Evolutionary conservation across 2,888 invertebrate species (phyloP), one percentile per base, ranked within the genome.

Genomic region (Lithophane leautieri): DNA sequence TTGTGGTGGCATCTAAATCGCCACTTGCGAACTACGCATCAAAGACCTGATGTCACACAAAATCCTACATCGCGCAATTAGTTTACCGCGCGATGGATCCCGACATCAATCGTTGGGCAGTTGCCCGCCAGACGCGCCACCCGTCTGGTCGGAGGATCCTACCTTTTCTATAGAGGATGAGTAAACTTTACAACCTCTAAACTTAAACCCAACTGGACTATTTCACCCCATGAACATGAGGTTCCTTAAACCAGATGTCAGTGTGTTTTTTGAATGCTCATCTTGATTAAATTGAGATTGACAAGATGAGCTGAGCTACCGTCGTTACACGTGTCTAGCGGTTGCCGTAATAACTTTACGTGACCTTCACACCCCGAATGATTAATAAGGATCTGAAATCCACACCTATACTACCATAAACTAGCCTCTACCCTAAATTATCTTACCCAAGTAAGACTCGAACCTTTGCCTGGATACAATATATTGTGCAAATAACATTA

Each of bases 401-500:
- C 25, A 63, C 42, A 52, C 22, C 2, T 16, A 42, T 52, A 42
- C 40, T 71, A 28, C 28, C 34, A n/a, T 62, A 62, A n/a, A n/a
- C 11, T 19, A 40, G 12, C 47, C 25, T 52, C 50, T 52, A 42
- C n/a, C 28, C 52, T 52, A 71, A 66, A 66, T 61, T 25, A 62
- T 28, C 40, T 42, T 61, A 70, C 62, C 63, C 34, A 63, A 44
- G 40, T 54, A 44, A 56, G 52, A 63, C 47, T 66, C 25, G 14
- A 62, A 44, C 52, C 56, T 60, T 74, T 40, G 65, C 52, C 50
- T 67, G 22, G 25, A 54, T 82, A 72, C 42, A 73, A 47, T 47
- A 84, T 78, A 72, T 69, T 72, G 77, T 76, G 65, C 62, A 83
- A 82, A 77, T 77, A 75, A 73, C 54, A 73, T 82, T 62, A 71